These are phyloP conservation scores for Characodon lateralis DNA, from an alignment of 2,797 vertebrate species.

Conservation along the genomic window DNA sequence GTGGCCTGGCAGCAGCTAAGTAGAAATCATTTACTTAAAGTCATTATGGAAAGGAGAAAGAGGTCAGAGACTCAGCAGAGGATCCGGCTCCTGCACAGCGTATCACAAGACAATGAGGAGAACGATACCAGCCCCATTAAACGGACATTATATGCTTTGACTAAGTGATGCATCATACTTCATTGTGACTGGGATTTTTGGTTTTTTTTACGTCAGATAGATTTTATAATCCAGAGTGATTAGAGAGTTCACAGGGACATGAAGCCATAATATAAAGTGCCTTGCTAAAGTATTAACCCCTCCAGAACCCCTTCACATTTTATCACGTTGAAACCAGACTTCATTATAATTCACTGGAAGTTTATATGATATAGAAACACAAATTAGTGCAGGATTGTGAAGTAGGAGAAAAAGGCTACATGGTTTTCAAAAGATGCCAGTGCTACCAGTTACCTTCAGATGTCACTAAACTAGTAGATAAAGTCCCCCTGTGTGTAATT, in stretches of 20 bases:
- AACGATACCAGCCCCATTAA: slow-evolving; percentile 24
- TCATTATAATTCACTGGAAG: not conserved
- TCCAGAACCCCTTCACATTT: not conserved
- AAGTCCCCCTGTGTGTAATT: no score
- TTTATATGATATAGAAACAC: not conserved
- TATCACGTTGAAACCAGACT: not conserved
- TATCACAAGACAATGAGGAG: slow-evolving; percentile 33
- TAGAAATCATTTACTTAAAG: slow-evolving; percentile 80
- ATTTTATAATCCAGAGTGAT: slow-evolving; percentile 13
- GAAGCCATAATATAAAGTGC: not conserved
- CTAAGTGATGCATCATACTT: slow-evolving; percentile 33
- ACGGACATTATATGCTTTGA: slow-evolving; percentile 12
- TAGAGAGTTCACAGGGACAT: not conserved
- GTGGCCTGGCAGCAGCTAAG: slow-evolving; percentile 68
- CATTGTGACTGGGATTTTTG: slow-evolving; percentile 5
- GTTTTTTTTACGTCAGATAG: not conserved
- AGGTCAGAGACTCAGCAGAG: slow-evolving; percentile 61
- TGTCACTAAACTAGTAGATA: no score
- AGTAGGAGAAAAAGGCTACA: no score
- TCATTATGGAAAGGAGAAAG: slow-evolving; percentile 74
- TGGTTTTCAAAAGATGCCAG: no score
- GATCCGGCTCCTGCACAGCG: slow-evolving; percentile 20
- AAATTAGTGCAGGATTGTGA: not conserved
- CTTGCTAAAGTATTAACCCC: not conserved
- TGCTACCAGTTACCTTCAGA: no score